phyloP scores from a whole-genome alignment of 2,888 invertebrate genomes.

The Agrotis puta region DNA sequence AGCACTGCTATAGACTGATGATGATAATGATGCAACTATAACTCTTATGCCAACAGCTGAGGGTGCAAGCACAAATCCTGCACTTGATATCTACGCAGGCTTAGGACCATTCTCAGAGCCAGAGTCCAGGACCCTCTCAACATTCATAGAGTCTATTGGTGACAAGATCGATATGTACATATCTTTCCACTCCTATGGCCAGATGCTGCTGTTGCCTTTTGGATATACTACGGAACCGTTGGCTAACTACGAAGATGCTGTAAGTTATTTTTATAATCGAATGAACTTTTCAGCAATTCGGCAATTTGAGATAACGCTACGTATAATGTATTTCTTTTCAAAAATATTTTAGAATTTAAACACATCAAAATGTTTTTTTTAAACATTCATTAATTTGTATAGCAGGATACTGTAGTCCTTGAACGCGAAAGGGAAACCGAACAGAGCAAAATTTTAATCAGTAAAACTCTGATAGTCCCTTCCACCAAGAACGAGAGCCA shows the following conservation, averaged over 20 bases:
- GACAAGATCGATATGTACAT: constrained; percentile 85
- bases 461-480: too few species aligned
- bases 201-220: constrained; percentile 92
- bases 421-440: too few species aligned
- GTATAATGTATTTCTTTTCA: too few species aligned
- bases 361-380: too few species aligned
- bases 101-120: constrained; percentile 90
- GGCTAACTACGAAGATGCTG: constrained; percentile 77
- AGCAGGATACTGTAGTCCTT: too few species aligned
- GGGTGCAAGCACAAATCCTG: constrained; percentile 82
- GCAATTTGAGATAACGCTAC: too few species aligned
- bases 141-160: constrained; percentile 67
- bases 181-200: constrained; percentile 93
- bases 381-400: too few species aligned
- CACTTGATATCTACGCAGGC: constrained; percentile 89
- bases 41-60: constrained; percentile 69
- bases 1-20: neutral
- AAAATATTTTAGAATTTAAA: too few species aligned
- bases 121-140: constrained; percentile 83
- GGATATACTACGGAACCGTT: constrained; percentile 75
- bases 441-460: too few species aligned
- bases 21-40: neutral
- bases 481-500: too few species aligned
- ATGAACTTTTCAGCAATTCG: too few species aligned
- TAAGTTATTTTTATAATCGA: constrained; percentile 55